These are phyloP conservation scores for Lutjanus campechanus DNA, from an alignment of 2,797 vertebrate genomes.

Conservation along the genomic window DNA sequence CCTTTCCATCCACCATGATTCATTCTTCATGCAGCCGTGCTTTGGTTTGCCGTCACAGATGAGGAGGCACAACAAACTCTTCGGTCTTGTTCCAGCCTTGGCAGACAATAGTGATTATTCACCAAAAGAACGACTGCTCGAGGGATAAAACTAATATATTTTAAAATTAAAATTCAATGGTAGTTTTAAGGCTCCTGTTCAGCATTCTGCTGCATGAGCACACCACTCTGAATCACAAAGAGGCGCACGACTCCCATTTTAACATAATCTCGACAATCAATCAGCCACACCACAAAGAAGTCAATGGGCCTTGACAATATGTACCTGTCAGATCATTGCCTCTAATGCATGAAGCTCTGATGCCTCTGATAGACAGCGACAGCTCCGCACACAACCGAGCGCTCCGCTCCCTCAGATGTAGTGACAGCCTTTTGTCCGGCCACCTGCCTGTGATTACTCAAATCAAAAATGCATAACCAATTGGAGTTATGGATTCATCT, in stretches of 20 bases:
- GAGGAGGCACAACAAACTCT: constrained; percentile 58
- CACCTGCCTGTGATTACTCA: constrained; percentile 60
- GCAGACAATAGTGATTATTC: constrained; percentile 59
- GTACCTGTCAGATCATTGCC: constrained; percentile 82
- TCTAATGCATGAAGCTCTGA: constrained; percentile 73
- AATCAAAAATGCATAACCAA: constrained; percentile 55
- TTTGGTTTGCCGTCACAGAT: constrained; percentile 57
- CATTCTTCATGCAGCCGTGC: constrained; percentile 46
- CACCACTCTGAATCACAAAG: constrained; percentile 69
- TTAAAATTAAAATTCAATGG: constrained; percentile 65
- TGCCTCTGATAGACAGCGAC: constrained; percentile 68
- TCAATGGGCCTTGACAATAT: constrained; percentile 82
- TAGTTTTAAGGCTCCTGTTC: constrained; percentile 56
- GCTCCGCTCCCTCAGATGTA: constrained; percentile 44
- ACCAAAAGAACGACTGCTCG: constrained; percentile 47
- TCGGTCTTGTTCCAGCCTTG: constrained; percentile 27
- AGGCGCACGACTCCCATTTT: constrained; percentile 60
- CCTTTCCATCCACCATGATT: constrained; percentile 48
- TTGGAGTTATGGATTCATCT: constrained; percentile 42
- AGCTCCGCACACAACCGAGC: constrained; percentile 43
- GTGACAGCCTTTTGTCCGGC: constrained; percentile 66
- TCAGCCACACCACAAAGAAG: constrained; percentile 78
- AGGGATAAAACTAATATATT: constrained; percentile 58
- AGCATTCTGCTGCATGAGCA: constrained; percentile 53
- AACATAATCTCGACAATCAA: constrained; percentile 78